phyloP scores from a whole-genome alignment of 2,113 vertebrate species.

The Melanotaenia duboulayi region DNA sequence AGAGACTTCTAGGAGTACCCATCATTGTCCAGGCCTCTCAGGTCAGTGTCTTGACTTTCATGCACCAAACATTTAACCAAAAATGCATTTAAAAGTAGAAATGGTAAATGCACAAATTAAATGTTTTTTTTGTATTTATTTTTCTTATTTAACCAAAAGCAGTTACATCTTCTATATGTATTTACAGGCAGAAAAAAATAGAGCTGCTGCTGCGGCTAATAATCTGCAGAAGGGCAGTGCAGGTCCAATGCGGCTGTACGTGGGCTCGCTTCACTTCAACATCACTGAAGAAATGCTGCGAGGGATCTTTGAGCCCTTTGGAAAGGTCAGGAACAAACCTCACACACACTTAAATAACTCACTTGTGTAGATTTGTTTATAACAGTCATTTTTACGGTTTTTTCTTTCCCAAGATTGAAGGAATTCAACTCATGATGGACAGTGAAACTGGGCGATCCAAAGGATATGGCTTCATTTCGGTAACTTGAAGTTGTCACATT shows the following conservation, averaged over 20 bases:
- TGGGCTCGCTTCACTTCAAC: conserved; percentile 97
- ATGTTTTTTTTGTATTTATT: neutral
- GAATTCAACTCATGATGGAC: conserved; percentile 99
- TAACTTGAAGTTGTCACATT: conserved; percentile 68
- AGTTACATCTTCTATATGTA: neutral
- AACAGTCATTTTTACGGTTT: neutral
- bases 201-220: conserved; percentile 95
- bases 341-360: neutral
- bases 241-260: conserved; percentile 98
- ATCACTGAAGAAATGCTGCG: conserved; percentile 99
- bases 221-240: conserved; percentile 96
- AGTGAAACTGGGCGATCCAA: conserved; percentile 98
- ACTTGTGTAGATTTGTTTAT: neutral
- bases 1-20: conserved; percentile 95
- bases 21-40: conserved; percentile 99
- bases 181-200: conserved; percentile 95
- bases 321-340: conserved; percentile 82
- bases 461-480: conserved; percentile 99
- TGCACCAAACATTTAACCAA: too few species aligned
- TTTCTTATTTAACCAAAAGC: neutral
- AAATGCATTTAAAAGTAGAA: too few species aligned
- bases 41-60: conserved; percentile 77
- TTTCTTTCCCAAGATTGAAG: conserved; percentile 89
- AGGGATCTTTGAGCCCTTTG: conserved; percentile 98
- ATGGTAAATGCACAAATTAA: too few species aligned